Evolutionary conservation across 2,797 vertebrate species (phyloP).

Genomic region (Phylloscopus collybita): DNA sequence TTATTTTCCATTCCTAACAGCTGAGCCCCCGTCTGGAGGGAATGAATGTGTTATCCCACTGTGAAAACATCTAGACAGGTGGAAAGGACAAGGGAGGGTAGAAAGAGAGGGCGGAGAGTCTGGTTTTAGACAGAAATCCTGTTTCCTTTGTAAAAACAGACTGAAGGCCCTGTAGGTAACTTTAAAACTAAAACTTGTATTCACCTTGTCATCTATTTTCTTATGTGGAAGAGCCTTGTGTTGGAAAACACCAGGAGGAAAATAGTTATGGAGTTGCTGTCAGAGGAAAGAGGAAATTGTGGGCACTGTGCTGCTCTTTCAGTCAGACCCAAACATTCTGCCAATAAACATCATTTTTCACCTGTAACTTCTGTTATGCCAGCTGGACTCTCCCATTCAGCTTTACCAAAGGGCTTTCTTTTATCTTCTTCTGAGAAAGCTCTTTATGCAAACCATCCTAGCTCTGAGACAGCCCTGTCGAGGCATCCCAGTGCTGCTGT

Average conservation of each 20-base stretch:
- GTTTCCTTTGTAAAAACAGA: constrained; percentile 34
- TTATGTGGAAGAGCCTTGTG: background rate
- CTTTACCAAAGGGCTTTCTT: background rate
- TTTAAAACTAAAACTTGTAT: background rate
- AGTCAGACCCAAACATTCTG: background rate
- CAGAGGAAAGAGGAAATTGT: background rate
- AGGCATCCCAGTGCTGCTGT: background rate
- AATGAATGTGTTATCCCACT: constrained; percentile 70
- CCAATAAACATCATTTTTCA: constrained; percentile 29
- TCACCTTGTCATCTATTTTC: background rate
- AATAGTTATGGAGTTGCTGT: background rate
- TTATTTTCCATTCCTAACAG: constrained; percentile 73
- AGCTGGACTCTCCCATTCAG: background rate
- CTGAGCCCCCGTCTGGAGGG: constrained; percentile 54
- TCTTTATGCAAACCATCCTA: background rate
- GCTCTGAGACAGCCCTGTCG: background rate
- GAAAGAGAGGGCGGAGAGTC: constrained; percentile 1
- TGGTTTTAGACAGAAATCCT: constrained; percentile 28
- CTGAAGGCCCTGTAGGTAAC: background rate
- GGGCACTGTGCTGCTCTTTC: background rate
- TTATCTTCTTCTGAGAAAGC: background rate
- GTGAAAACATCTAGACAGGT: constrained; percentile 73
- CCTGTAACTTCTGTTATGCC: constrained; percentile 12
- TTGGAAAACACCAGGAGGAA: background rate
- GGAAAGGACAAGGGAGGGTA: constrained; percentile 57